phyloP scores from a whole-genome alignment of 2,113 vertebrate genomes.

The Neolamprologus longior region DNA sequence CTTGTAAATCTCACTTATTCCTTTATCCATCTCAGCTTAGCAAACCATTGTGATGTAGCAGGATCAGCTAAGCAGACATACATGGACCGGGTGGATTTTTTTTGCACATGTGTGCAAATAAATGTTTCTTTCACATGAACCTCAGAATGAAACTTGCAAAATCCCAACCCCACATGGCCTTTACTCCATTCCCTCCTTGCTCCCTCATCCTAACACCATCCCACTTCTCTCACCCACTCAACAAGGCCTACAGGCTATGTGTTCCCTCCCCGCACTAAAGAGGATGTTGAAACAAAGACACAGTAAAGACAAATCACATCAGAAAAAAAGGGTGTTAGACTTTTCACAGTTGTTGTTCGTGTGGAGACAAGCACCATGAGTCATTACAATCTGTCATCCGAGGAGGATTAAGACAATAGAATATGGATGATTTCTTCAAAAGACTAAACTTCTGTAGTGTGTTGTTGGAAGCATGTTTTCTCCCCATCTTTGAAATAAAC shows the following conservation, averaged over 20 bases:
- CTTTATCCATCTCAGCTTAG: not conserved
- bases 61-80: not conserved
- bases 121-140: not conserved
- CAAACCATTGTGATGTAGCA: not conserved
- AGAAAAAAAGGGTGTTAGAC: not conserved
- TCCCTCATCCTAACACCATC: not conserved
- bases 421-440: not conserved
- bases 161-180: not conserved
- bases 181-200: not conserved
- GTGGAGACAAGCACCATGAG: not conserved
- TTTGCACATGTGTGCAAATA: not conserved
- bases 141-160: not conserved
- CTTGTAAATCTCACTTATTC: constrained; percentile 3
- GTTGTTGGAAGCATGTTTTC: not conserved
- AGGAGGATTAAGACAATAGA: not conserved
- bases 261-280: not conserved
- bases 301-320: not conserved
- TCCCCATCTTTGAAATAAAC: not conserved
- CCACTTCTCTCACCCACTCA: not conserved
- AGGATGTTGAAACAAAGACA: not conserved
- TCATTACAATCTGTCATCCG: constrained; percentile 1
- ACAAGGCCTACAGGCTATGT: not conserved
- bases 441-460: not conserved
- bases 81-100: not conserved
- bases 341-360: not conserved